phyloP scores from a whole-genome alignment of 23 tunicate genomes.

The Phallusia fumigata region DNA sequence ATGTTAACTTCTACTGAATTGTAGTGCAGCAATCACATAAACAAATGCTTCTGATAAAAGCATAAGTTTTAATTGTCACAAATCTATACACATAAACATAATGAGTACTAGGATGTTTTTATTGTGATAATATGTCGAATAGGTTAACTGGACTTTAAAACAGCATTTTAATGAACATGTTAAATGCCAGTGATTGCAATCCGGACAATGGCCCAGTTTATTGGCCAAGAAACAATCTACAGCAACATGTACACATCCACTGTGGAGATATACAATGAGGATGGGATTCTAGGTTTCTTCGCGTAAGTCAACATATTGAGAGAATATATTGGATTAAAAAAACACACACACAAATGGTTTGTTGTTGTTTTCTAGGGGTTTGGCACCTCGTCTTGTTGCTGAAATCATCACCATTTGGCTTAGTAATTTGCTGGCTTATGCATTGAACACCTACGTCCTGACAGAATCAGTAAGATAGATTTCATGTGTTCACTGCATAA shows the following conservation, averaged over 20 bases:
- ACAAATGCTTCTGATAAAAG: too few species aligned
- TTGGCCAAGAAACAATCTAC: constrained; percentile 71
- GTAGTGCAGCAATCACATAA: too few species aligned
- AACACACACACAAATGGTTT: too few species aligned
- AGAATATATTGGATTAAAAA: too few species aligned
- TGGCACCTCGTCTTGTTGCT: constrained; percentile 57
- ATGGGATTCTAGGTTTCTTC: constrained; percentile 82
- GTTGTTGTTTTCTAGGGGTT: constrained; percentile 70
- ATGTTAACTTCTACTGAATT: background rate
- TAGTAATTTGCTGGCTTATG: constrained; percentile 49
- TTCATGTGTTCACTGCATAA: background rate
- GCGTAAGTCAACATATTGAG: too few species aligned
- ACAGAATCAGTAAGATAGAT: constrained; percentile 52
- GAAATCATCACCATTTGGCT: constrained; percentile 79
- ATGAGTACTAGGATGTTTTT: too few species aligned
- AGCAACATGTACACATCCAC: constrained; percentile 25
- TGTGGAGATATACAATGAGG: constrained; percentile 64
- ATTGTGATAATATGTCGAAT: too few species aligned
- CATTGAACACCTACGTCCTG: constrained; percentile 65
- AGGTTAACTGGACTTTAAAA: background rate
- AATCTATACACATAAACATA: too few species aligned
- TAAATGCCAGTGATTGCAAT: constrained; percentile 62
- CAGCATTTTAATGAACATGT: constrained; percentile 4
- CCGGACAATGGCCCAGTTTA: constrained; percentile 80
- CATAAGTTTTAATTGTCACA: too few species aligned